Percentiles rank a stretch among this genome's conserved stretches.
These are phyloP conservation scores for Parthenolecanium corni DNA, from an alignment of 2,888 invertebrate species.

Conservation along the genomic window DNA sequence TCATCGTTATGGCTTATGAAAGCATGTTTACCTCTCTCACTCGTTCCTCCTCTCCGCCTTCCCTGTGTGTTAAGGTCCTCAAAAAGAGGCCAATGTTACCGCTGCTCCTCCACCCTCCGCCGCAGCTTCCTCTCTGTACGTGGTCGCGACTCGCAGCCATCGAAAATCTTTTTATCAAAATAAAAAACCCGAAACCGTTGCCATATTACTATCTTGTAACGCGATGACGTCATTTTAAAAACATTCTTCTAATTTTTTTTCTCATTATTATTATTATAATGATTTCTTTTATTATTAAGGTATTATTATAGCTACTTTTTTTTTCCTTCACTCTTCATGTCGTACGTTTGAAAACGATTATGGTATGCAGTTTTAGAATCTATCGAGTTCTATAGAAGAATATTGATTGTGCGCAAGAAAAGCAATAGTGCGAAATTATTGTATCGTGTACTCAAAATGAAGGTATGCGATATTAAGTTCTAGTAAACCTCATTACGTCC, in stretches of 20 bases:
- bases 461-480: no score
- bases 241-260: background rate
- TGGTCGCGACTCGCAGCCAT: background rate
- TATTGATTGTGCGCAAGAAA: no score
- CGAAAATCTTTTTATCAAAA: background rate
- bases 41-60: background rate
- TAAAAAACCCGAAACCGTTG: background rate
- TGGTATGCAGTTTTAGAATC: no score
- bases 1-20: conserved; percentile 9
- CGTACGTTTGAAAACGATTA: background rate
- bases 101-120: background rate
- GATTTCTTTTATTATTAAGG: background rate
- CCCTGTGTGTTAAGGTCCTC: conserved; percentile 3
- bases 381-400: no score
- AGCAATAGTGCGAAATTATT: no score
- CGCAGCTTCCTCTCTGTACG: background rate
- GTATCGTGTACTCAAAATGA: no score
- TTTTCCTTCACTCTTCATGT: background rate
- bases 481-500: no score
- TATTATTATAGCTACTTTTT: background rate
- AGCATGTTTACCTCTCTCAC: background rate
- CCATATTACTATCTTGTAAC: background rate
- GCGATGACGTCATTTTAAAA: background rate
- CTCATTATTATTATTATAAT: background rate
- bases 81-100: conserved; percentile 20